Evolutionary conservation across 2,113 vertebrate genomes (phyloP).

Genomic region (Aplodontia rufa): DNA sequence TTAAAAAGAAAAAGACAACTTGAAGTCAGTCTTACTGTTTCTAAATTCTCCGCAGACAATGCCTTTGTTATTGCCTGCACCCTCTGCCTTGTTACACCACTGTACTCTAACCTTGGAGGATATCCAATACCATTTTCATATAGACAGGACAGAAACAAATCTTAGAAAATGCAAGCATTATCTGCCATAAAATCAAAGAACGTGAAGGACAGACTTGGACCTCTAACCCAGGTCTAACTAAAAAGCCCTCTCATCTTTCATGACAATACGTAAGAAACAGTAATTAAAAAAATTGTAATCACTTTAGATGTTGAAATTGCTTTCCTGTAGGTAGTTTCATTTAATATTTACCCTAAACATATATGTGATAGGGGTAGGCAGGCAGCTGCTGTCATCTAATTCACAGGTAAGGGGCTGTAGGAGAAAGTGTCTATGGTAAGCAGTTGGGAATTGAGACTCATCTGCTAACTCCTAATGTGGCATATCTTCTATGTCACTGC

Average conservation of each 20-base stretch:
- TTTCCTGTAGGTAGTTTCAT: neutral
- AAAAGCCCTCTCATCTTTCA: neutral
- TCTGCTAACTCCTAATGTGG: neutral
- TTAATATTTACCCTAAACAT: neutral
- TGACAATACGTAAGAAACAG: neutral
- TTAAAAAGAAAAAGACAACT: neutral
- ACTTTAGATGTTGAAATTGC: neutral
- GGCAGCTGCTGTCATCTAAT: neutral
- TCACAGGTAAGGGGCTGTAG: neutral
- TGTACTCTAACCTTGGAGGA: neutral
- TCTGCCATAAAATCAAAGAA: neutral
- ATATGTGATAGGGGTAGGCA: neutral
- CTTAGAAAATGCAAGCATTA: neutral
- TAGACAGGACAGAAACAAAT: neutral
- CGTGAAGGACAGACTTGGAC: neutral
- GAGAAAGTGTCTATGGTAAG: neutral
- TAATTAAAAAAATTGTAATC: constrained; percentile 11
- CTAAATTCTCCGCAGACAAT: neutral
- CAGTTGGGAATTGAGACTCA: neutral
- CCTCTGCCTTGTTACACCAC: neutral
- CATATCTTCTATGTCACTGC: neutral
- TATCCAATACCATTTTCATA: neutral
- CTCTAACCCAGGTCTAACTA: neutral
- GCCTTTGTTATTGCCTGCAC: neutral
- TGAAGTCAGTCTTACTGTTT: neutral